phyloP scores from a whole-genome alignment of 1,140 invertebrate species.

The Cepaea nemoralis region DNA sequence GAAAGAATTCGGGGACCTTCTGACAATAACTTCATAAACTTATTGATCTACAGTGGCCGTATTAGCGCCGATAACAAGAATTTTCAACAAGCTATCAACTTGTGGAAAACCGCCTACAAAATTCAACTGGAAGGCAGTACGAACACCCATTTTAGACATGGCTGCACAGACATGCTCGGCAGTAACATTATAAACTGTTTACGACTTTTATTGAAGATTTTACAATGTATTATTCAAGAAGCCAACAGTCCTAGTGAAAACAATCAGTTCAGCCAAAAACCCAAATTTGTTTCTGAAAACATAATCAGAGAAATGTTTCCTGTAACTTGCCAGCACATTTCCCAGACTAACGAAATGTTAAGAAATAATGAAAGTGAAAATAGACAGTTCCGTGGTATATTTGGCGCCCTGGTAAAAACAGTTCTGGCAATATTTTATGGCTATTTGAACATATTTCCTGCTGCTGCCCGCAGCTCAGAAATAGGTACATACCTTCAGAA shows the following conservation, averaged over 20 bases:
- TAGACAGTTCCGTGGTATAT: not conserved
- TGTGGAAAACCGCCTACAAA: constrained; percentile 23
- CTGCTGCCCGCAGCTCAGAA: not conserved
- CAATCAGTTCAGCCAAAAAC: not conserved
- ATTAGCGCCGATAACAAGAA: constrained; percentile 21
- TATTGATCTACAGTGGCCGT: constrained; percentile 30
- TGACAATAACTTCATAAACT: constrained; percentile 13
- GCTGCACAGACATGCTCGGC: not conserved
- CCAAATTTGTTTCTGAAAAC: not conserved
- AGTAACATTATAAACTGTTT: not conserved
- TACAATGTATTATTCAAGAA: not conserved
- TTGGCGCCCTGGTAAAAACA: not conserved
- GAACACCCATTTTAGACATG: not conserved
- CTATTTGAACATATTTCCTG: not conserved
- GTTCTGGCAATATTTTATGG: not conserved
- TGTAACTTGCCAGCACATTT: not conserved
- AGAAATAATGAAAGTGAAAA: not conserved
- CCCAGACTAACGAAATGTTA: not conserved
- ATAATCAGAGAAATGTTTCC: not conserved
- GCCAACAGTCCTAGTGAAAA: not conserved
- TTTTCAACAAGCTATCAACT: not conserved
- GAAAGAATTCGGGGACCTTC: not conserved
- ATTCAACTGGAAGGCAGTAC: not conserved
- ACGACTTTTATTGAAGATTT: constrained; percentile 1
- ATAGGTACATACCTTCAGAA: not conserved